Evolutionary conservation across 2,888 invertebrate species (phyloP), one percentile per base, ranked within the genome.

Genomic region (Malachius bipustulatus): DNA sequence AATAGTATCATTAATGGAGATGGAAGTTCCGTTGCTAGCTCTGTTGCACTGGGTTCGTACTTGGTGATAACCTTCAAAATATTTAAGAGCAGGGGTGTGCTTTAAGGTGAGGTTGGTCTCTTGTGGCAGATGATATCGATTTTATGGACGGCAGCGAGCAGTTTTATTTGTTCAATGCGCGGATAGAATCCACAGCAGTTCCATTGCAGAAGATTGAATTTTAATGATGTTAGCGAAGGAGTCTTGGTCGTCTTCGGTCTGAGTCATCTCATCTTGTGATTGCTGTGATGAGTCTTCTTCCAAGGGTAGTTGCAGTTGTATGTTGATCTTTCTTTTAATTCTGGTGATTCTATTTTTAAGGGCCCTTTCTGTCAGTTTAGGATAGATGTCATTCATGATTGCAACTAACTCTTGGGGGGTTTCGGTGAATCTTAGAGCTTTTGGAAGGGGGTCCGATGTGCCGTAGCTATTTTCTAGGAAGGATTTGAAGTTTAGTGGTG

Each of bases 361-460:
- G 4, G 30, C 14, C 15, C 35, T 24, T 30, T 35, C 36, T 24
- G 24, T n/a, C 12, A 16, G 24, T 4, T 8, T 11, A 30, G 31
- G 36, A 12, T 36, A 36, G n/a, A 36, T 31, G n/a, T 15, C 19
- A 26, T 36, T 26, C 24, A 31, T 26, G 26, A 16, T 30, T 10
- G 24, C 12, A n/a, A 31, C 26, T n/a, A 36, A 27, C 8, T 10
- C 11, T 36, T 26, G 10, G 10, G 27, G 13, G 30, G 30, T 26
- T 14, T 10, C 16, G 26, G 36, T 36, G 26, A 36, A 36, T 14
- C 24, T 30, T 14, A 13, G 9, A 27, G 31, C 31, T 36, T 31
- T 32, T n/a, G 15, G 12, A 6, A 16, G 16, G 2, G 35, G 30
- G 11, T 29, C 16, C 19, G 14, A 13, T 3, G 16, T 35, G 3